phyloP scores from a whole-genome alignment of 2,888 invertebrate genomes.

The Myopa tessellatipennis region DNA sequence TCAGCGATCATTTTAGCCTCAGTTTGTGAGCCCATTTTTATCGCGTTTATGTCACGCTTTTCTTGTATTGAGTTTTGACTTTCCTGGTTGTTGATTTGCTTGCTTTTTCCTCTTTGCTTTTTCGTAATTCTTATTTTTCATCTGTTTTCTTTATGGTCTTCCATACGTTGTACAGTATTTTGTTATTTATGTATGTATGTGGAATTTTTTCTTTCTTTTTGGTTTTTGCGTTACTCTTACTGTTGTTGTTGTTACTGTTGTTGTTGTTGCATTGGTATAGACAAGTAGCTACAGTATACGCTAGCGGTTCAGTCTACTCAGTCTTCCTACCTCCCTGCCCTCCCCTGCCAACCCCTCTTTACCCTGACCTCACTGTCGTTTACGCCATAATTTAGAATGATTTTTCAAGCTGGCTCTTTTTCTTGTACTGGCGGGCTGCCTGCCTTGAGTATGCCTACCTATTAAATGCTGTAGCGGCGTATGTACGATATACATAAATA shows the following conservation, averaged over 20 bases:
- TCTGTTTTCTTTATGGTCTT: not conserved
- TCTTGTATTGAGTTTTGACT: constrained; percentile 21
- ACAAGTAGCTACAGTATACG: not conserved
- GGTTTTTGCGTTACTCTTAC: too few relatives aligned
- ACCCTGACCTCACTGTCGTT: not conserved
- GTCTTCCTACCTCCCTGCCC: not conserved
- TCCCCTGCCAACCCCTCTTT: not conserved
- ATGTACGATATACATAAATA: not conserved
- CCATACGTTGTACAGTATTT: too few relatives aligned
- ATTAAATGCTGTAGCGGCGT: too few relatives aligned
- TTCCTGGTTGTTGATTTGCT: not conserved
- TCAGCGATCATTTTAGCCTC: not conserved
- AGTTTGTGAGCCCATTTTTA: too few relatives aligned
- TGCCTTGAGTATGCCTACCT: not conserved
- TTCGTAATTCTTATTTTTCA: not conserved
- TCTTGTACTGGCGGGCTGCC: not conserved
- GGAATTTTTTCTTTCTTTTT: too few relatives aligned
- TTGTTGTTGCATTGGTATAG: too few relatives aligned
- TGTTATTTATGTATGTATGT: too few relatives aligned
- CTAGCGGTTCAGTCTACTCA: not conserved
- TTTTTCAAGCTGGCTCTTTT: too few relatives aligned
- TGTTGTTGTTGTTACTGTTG: too few relatives aligned
- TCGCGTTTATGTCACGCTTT: constrained; percentile 19
- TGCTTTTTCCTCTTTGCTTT: not conserved
- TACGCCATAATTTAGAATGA: not conserved